A percentile compares a stretch with the other conserved stretches of the same genome.
Conservation (phyloP, 2,888 invertebrate species). For the Eupithecia abbreviata region DNA sequence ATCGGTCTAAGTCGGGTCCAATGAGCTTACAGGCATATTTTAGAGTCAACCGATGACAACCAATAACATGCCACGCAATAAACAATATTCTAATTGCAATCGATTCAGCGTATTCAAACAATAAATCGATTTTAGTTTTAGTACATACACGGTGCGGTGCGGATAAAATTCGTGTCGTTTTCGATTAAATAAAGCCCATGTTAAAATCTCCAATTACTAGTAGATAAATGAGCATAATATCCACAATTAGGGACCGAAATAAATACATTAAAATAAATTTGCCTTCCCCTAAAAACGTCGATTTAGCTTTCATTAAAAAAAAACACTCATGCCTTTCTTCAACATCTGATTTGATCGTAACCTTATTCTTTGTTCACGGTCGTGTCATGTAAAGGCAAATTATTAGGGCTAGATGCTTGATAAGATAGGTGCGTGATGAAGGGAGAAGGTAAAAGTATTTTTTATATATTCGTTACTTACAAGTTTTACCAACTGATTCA, state of each 20-base stretch:
- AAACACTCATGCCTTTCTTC: not conserved
- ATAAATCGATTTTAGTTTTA: constrained; percentile 24
- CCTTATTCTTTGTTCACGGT: not conserved
- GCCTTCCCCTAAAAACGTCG: not conserved
- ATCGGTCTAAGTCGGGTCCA: constrained; percentile 20
- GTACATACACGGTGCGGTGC: constrained; percentile 24
- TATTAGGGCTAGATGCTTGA: not conserved
- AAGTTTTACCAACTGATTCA: not conserved
- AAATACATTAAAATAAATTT: not conserved
- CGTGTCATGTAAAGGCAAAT: not conserved
- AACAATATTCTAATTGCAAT: constrained; percentile 38
- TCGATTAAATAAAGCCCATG: not conserved
- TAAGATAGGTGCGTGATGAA: not conserved
- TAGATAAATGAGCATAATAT: not conserved
- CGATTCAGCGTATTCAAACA: constrained; percentile 29
- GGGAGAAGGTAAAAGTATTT: not conserved
- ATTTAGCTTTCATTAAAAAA: not conserved
- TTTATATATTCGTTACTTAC: not conserved
- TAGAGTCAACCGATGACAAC: constrained; percentile 32
- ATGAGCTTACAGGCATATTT: constrained; percentile 28
- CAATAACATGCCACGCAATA: constrained; percentile 27
- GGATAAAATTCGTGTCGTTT: not conserved
- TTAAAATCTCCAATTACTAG: not conserved
- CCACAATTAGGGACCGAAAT: not conserved
- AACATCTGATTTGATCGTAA: not conserved